Base-by-base conservation (phyloP, 2,797 vertebrate genomes). In the Halcyon smyrnensis region DNA sequence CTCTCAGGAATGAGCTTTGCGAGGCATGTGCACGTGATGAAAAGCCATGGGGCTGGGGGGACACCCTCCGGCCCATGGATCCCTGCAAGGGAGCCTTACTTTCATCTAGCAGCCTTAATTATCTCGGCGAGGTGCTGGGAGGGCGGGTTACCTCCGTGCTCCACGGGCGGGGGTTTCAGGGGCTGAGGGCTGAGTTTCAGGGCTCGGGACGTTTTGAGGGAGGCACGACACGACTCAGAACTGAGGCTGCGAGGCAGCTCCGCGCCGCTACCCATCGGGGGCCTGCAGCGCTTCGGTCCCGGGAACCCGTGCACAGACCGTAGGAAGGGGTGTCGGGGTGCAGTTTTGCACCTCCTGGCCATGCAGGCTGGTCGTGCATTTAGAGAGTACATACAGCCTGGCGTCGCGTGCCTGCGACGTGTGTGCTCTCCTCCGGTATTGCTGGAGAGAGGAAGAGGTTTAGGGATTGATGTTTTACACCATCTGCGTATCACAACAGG, bases 1-100 rank as follows among this genome's bases (percentile, higher is more conserved):
- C 56, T 59, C 25, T 46, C 21, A 11, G 78, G 81, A 60, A 41
- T 48, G 74, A 76, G 95, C 30, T 79, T 57, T 70, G 75, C 2
- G 34, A 70, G 82, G 81, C 53, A 41, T 83, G 43, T 32, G 46
- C 95, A 85, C 90, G 93, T 89, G 93, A 91, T 67, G 78, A 11
- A 54, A 15, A 73, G 60, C 41, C 80, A 45, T 4, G 73, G 84
- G 76, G 62, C 56, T 51, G 45, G 65, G 50, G 75, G 41, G 53
- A 4, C 67, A 62, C 48, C 39, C 65, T 65, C 79, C 46, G 32
- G 84, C 12, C 34, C 39, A 46, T n/a, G 25, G 11, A 1, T 56
- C 34, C 14, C 9, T 4, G 64, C 46, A 1, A 56, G 10, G 67
- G 12, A 74, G 30, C 77, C 21, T 8, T 25, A 1, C 39, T 56